Evolutionary conservation across 1,140 invertebrate species (phyloP).

Genomic region (Mylabris phalerata): DNA sequence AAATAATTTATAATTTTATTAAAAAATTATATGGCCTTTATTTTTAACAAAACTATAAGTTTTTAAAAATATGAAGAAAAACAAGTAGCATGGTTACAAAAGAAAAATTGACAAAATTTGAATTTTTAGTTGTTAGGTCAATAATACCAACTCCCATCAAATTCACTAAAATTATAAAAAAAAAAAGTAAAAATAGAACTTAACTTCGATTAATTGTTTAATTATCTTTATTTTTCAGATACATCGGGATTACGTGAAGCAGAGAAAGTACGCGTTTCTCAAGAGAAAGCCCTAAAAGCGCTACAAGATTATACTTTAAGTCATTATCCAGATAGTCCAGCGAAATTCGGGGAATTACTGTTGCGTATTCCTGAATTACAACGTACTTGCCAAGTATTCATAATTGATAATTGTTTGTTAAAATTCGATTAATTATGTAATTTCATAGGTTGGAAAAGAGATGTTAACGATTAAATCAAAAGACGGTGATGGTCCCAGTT

Average conservation of each 20-base stretch:
- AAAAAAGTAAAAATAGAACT: too few species aligned
- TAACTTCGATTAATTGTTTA: too few species aligned
- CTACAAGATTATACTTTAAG: constrained; percentile 85
- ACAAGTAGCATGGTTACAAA: too few species aligned
- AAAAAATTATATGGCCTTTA: too few species aligned
- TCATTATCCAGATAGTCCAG: constrained; percentile 86
- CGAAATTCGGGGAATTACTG: constrained; percentile 91
- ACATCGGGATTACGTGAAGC: constrained; percentile 86
- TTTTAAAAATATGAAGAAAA: too few species aligned
- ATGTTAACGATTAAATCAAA: constrained; percentile 79
- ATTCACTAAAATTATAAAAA: too few species aligned
- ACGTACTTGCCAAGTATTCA: constrained; percentile 77
- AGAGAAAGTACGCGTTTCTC: constrained; percentile 84
- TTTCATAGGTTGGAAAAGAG: constrained; percentile 78
- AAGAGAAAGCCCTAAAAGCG: constrained; percentile 89
- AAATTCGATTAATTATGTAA: too few species aligned
- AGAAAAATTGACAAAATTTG: too few species aligned
- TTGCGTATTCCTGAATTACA: constrained; percentile 90
- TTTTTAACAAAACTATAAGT: too few species aligned
- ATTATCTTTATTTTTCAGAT: constrained; percentile 49
- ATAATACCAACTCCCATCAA: too few species aligned
- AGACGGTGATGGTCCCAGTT: constrained; percentile 80
- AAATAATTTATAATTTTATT: too few species aligned
- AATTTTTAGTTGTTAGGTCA: too few species aligned
- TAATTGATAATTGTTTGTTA: constrained; percentile 12